Conservation (phyloP, 2,888 invertebrate species). For the Leptinotarsa rubiginosa region DNA sequence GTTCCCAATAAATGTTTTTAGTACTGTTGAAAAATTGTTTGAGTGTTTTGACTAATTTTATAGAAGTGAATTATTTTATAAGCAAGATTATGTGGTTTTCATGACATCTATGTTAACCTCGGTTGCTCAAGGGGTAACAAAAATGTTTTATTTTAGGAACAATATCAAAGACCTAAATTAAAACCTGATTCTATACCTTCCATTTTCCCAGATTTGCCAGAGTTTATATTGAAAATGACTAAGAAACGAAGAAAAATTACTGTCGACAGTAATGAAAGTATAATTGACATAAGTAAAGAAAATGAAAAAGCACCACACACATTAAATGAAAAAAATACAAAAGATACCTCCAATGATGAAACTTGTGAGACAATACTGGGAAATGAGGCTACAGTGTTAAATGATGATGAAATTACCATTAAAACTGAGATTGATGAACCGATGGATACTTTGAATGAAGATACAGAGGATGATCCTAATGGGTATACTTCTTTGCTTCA, state of each 20-base stretch:
- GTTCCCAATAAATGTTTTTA: too few species aligned
- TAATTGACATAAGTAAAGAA: constrained; percentile 8
- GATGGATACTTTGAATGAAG: constrained; percentile 28
- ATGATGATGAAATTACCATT: constrained; percentile 42
- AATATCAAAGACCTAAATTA: constrained; percentile 46
- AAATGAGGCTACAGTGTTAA: neutral
- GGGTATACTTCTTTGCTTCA: neutral
- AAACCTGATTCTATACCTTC: constrained; percentile 50
- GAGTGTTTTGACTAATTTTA: too few species aligned
- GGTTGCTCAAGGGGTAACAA: neutral
- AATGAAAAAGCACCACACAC: constrained; percentile 2
- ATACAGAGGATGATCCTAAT: constrained; percentile 23
- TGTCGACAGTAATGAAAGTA: neutral
- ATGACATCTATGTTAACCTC: neutral
- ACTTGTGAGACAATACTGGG: neutral
- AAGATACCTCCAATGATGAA: constrained; percentile 8
- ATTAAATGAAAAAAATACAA: constrained; percentile 20
- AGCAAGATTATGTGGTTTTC: neutral
- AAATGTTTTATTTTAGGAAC: constrained; percentile 40
- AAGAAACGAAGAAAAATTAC: constrained; percentile 47
- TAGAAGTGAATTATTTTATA: neutral
- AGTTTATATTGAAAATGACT: constrained; percentile 45
- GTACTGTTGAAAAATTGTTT: too few species aligned
- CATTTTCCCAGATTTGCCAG: constrained; percentile 48
- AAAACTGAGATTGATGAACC: constrained; percentile 41